Base-by-base conservation (phyloP, 2,113 vertebrate genomes). In the Nanorana parkeri region DNA sequence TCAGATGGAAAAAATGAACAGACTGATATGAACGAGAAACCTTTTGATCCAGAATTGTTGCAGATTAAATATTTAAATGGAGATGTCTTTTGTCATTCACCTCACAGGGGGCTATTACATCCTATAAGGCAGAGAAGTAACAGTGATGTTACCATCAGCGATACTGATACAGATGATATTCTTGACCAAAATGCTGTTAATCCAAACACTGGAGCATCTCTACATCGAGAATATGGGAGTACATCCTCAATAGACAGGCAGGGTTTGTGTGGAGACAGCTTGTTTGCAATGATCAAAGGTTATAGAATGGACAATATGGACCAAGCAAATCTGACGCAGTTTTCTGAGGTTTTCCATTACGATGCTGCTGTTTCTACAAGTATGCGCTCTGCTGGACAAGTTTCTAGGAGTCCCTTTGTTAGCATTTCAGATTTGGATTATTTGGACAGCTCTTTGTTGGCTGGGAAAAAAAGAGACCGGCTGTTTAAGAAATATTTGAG, bases 161-260 rank as follows among this genome's bases (percentile, higher is more conserved):
- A 99, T 87, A 97, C 98, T 0, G 98, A 99, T 84, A 89, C 95
- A 0, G 97, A 99, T 84, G 97, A 99, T 52, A 90, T 95, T 61
- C 89, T 97, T 86, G 96, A 98, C 90, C 96, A 97, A 89, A 94
- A 93, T 10, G 97, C 96, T 1, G 95, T 98, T 83, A 99, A 99
- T 86, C 97, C 97, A 72, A 99, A 98, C 89, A 99, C 97, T 0
- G 97, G 98, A 55, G 98, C 96, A 0, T 94, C 97, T 3, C 91
- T 99, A 85, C 98, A 96, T 83, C 91, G 97, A 1, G 97, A 99
- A 51, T 99, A 99, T 0, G 97, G 98, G 63, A 99, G 98, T 88
- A 98, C 98, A 0, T 99, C 97, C 21, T 99, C 98, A 36, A 98
- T 99, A 17, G 97, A 99, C 81, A 92, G 96, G 16, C 97, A 99